Base-by-base conservation (phyloP, 2,113 vertebrate species). In the Scartelaos histophorus region DNA sequence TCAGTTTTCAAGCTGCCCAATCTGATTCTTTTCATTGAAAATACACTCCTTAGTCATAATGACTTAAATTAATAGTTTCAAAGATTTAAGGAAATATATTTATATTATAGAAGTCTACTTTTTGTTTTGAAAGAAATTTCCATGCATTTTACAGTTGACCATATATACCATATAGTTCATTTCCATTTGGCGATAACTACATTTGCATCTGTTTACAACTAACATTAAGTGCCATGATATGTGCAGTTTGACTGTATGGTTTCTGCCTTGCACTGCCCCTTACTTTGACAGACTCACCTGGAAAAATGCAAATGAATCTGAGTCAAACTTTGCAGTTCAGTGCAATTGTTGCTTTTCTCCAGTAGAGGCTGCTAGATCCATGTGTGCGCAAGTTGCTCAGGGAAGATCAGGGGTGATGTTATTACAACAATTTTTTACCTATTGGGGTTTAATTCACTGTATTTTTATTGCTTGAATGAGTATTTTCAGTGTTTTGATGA, bases 331-430 rank as follows among this genome's bases (percentile, higher is more conserved):
- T 73, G 56, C 70, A 73, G 60, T 29, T 34, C 56, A 76, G 49
- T 83, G 85, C 74, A 73, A 70, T 93, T 81, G 57, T n/a, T 71
- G 67, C 51, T 85, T 77, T 74, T 67, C 67, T 82, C 51, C 88
- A 83, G 75, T 58, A 81, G 88, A 74, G 82, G 89, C 74, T 60
- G 82, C 81, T 70, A 81, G 47, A 89, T 70, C 74, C 78, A 70
- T 76, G 72, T 86, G 62, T 78, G 83, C 94, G 89, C 87, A 92
- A 93, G 92, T 75, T 85, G 94, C 95, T 95, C 95, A 95, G 94
- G 94, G 94, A 95, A 95, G 94, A 93, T 64, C 93, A n/a, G 94
- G 47, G 47, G 16, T 5, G 92, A 87, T 92, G 92, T 91, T 92
- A 78, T 60, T 67, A 93, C 92, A 90, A 92, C 38, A 43, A 80